Base-by-base conservation (phyloP, 1,140 invertebrate genomes). In the Heliconius melpomene region DNA sequence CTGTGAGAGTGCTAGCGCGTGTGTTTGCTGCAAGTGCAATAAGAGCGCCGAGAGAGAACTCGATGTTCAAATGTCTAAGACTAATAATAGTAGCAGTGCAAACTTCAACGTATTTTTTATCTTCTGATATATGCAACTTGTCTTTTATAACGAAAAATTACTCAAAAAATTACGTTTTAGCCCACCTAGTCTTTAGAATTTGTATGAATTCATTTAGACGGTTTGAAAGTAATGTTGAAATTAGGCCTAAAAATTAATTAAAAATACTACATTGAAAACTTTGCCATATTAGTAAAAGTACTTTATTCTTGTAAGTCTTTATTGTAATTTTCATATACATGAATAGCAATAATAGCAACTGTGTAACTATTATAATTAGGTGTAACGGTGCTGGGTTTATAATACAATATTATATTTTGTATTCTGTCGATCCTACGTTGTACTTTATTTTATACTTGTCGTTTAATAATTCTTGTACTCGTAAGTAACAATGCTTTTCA, bases 261-360 rank as follows among this genome's bases (percentile, higher is more conserved):
- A 83, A 90, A 91, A 93, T 91, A 89, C 93, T 94, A 94, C 93
- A 94, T 94, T 93, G 93, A 94, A 94, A 94, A 94, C 91, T 93
- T 93, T 94, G 93, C 93, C 93, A 94, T 94, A 94, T 94, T 94
- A 94, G 93, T 92, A 89, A 93, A 91, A 86, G 88, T 94, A 93
- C 90, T 94, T 89, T 91, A 91, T 90, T 91, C 90, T 92, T 89
- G 82, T 94, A 93, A 93, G 91, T 90, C 88, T 94, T 90, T 86
- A 93, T 88, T 93, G 86, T 94, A 91, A 91, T 90, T 86, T 90
- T 92, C 88, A 87, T 82, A 91, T 89, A 87, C 87, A 86, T 90
- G 87, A 86, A 91, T 91, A 90, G 87, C 84, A 87, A 81, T 87
- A 84, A 87, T 88, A 86, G 84, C 87, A 89, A 90, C 89, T 90